phyloP scores from a whole-genome alignment of 2,113 vertebrate species.

The Jaculus jaculus region DNA sequence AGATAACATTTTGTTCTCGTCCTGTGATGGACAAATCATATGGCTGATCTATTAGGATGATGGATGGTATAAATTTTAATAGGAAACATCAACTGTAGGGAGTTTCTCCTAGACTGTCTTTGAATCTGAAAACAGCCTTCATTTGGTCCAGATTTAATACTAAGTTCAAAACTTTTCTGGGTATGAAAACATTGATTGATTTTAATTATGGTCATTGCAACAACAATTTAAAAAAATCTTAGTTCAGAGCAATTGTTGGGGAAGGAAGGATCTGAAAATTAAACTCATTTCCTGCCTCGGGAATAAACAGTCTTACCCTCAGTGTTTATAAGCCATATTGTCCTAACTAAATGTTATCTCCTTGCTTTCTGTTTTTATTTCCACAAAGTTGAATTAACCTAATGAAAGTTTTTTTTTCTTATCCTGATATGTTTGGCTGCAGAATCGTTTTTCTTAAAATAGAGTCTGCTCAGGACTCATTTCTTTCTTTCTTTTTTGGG shows the following conservation, averaged over 20 bases:
- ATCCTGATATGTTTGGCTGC: background rate
- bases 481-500: too few relatives aligned
- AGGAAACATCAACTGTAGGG: slow-evolving; percentile 72
- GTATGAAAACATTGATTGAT: slow-evolving; percentile 77
- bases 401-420: slow-evolving; percentile 41
- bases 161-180: slow-evolving; percentile 76
- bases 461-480: background rate
- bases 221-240: slow-evolving; percentile 75
- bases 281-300: slow-evolving; percentile 73
- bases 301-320: slow-evolving; percentile 62
- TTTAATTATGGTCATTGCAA: slow-evolving; percentile 77
- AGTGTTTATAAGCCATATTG: slow-evolving; percentile 47
- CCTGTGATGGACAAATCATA: slow-evolving; percentile 82
- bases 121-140: slow-evolving; percentile 75
- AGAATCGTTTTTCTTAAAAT: slow-evolving; percentile 37
- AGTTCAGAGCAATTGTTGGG: slow-evolving; percentile 75
- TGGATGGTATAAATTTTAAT: slow-evolving; percentile 83
- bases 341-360: slow-evolving; percentile 68
- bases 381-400: slow-evolving; percentile 55
- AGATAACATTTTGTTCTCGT: slow-evolving; percentile 81
- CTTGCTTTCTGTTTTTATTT: slow-evolving; percentile 50
- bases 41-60: slow-evolving; percentile 81
- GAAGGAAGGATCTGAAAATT: slow-evolving; percentile 76
- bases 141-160: slow-evolving; percentile 79
- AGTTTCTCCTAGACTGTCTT: slow-evolving; percentile 76